phyloP scores from a whole-genome alignment of 1,140 invertebrate species.

The Drosophila obscura region DNA sequence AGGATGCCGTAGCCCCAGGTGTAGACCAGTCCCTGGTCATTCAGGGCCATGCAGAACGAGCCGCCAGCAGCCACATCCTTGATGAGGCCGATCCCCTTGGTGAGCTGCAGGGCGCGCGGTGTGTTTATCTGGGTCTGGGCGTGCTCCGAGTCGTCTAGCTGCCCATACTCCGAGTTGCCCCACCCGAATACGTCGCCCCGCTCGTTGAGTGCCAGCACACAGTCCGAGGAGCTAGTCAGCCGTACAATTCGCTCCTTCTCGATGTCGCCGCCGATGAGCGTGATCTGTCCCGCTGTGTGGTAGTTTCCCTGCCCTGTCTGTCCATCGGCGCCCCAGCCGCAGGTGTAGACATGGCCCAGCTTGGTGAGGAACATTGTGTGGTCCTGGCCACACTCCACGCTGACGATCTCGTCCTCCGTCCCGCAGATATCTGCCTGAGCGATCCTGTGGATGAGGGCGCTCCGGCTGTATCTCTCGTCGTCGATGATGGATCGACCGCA shows the following conservation, averaged over 20 bases:
- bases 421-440: constrained; percentile 85
- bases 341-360: constrained; percentile 92
- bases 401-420: constrained; percentile 87
- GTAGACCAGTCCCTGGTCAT: constrained; percentile 92
- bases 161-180: constrained; percentile 98
- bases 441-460: constrained; percentile 88
- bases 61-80: constrained; percentile 93
- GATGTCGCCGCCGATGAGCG: constrained; percentile 91
- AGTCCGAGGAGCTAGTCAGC: constrained; percentile 92
- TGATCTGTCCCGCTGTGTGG: constrained; percentile 86
- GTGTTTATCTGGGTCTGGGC: constrained; percentile 87
- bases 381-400: constrained; percentile 93
- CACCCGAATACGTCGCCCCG: constrained; percentile 97
- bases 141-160: constrained; percentile 86
- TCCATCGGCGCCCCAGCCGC: constrained; percentile 97
- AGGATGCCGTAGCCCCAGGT: constrained; percentile 97
- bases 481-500: constrained; percentile 93
- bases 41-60: constrained; percentile 89
- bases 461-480: constrained; percentile 90
- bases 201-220: constrained; percentile 95
- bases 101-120: constrained; percentile 88
- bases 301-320: constrained; percentile 94
- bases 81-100: constrained; percentile 89
- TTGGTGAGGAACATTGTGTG: constrained; percentile 93
- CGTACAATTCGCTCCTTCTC: constrained; percentile 92